Percentiles rank a stretch among this genome's conserved stretches.
Evolutionary conservation across 2,797 vertebrate species (phyloP).

Genomic region (Cirrhinus mrigala): DNA sequence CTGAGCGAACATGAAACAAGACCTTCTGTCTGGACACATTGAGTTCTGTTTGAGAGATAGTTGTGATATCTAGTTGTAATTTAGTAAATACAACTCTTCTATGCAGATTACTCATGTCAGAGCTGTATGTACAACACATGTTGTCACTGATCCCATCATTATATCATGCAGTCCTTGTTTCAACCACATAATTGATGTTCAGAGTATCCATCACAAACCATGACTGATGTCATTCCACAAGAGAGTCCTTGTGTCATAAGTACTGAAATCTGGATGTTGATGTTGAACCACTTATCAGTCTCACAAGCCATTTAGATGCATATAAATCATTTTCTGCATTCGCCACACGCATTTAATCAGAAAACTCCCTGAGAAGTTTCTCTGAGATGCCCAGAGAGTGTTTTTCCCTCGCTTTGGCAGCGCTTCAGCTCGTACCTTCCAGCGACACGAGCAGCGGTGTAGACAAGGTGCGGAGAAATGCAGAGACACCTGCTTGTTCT

Average conservation of each 20-base stretch:
- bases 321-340: slow-evolving; percentile 14
- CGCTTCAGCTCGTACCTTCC: slow-evolving; percentile 39
- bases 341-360: neutral
- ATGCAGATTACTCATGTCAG: neutral
- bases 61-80: neutral
- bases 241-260: neutral
- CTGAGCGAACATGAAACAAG: neutral
- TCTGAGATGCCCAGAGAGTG: slow-evolving; percentile 28
- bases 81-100: neutral
- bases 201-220: neutral
- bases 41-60: too few relatives aligned
- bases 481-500: slow-evolving; percentile 52
- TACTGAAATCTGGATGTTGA: neutral
- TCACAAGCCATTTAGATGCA: slow-evolving; percentile 8
- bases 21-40: too few relatives aligned
- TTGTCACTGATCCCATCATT: neutral
- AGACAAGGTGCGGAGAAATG: slow-evolving; percentile 43
- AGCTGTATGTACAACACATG: neutral
- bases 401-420: slow-evolving; percentile 32
- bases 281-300: neutral
- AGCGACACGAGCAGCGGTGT: slow-evolving; percentile 36
- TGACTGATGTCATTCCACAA: neutral
- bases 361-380: slow-evolving; percentile 19
- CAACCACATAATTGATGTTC: neutral
- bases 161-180: neutral